These are phyloP conservation scores for Phymanthus crucifer DNA, from an alignment of 92 coral and sea anemone genomes.

Conservation along the genomic window DNA sequence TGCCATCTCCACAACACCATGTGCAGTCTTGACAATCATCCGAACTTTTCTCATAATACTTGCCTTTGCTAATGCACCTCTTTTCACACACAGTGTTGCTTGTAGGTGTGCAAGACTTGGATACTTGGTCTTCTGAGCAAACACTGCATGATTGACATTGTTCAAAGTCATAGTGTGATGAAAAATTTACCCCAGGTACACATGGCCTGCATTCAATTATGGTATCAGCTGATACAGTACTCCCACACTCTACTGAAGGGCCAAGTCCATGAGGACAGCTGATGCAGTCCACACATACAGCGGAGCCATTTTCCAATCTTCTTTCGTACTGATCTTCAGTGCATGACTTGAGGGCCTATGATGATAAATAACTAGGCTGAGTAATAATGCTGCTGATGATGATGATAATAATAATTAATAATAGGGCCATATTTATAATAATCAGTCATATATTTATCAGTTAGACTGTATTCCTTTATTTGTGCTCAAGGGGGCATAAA, in stretches of 20 bases:
- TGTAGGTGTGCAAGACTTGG: constrained; percentile 21
- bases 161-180: constrained; percentile 16
- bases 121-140: constrained; percentile 44
- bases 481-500: too few species aligned
- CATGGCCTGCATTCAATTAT: constrained; percentile 25
- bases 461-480: too few species aligned
- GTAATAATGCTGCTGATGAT: too few species aligned
- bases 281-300: constrained; percentile 32
- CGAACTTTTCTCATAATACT: constrained; percentile 18
- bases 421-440: too few species aligned
- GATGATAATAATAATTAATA: too few species aligned
- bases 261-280: constrained; percentile 38
- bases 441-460: too few species aligned
- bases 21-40: constrained; percentile 62
- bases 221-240: not conserved
- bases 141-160: constrained; percentile 30
- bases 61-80: constrained; percentile 1
- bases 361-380: too few species aligned
- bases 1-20: constrained; percentile 57
- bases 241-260: constrained; percentile 31
- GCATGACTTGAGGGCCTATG: not conserved
- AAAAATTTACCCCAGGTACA: constrained; percentile 16
- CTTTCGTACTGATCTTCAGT: constrained; percentile 17
- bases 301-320: not conserved
- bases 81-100: constrained; percentile 31